Base-by-base conservation (phyloP, 2,888 invertebrate species). In the Eupithecia dodoneata region DNA sequence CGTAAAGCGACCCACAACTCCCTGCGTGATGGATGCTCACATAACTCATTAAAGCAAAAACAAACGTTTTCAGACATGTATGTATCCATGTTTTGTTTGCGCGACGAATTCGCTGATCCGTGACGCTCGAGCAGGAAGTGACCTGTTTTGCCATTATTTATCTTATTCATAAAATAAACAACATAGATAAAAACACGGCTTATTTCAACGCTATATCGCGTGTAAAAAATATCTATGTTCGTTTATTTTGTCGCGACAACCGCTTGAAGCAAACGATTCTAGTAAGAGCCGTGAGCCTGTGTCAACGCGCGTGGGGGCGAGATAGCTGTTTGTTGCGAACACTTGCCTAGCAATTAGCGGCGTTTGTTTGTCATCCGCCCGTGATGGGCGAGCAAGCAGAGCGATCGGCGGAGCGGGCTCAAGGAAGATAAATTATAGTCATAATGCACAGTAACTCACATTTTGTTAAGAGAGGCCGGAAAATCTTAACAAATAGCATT, bases 11-110 rank as follows among this genome's bases (percentile, higher is more conserved):
- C 52, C 52, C 52, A 2, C 55, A 18, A 30, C 42, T 41, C 66
- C 42, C 41, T 65, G 2, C 66, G 76, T 69, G 78, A 76, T 76
- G 74, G 73, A 78, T 75, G 75, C 30, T 63, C 66, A 59, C 75
- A 72, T 76, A 78, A 76, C 49, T 78, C 76, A 76, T 72, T 76
- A 71, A 7, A 76, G 63, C 67, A 72, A 78, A 78, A 78, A 76
- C 74, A 76, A 78, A 74, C 74, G 45, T 74, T 71, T 75, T 71
- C 45, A 30, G 72, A 52, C 74, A 71, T 74, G 74, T 65, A 71
- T 74, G 74, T 65, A 9, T 55, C 71, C 45, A 71, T 65, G 12
- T 70, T 67, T 77, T 76, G 52, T 47, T 74, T 42, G 52, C 12
- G 63, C 67, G 71, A 72, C 67, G 18, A 15, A 41, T 30, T 63